Conservation (phyloP, 2,113 vertebrate genomes). For the Hipposideros armiger region DNA sequence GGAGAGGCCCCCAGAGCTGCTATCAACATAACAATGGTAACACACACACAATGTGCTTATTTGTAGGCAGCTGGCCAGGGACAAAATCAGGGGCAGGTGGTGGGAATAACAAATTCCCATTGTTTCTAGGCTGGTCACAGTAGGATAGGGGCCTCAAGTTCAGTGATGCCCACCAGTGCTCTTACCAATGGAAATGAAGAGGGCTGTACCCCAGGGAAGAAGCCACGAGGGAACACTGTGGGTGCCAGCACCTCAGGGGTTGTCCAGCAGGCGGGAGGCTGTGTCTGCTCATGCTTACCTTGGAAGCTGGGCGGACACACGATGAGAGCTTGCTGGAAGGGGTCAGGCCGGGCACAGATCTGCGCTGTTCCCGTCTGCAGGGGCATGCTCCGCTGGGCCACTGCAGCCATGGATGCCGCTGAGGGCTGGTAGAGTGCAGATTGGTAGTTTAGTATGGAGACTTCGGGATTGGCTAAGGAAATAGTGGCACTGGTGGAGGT, state of each 20-base stretch:
- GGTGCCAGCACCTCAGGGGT: neutral
- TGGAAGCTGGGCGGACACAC: slow-evolving; percentile 99
- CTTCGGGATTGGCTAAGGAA: slow-evolving; percentile 97
- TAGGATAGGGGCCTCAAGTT: neutral
- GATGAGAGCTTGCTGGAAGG: slow-evolving; percentile 99
- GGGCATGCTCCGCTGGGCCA: slow-evolving; percentile 98
- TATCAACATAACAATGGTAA: slow-evolving; percentile 10
- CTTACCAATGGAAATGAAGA: neutral
- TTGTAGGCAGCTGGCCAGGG: neutral
- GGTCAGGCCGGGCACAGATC: slow-evolving; percentile 97
- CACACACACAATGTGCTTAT: neutral
- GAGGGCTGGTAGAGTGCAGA: slow-evolving; percentile 99
- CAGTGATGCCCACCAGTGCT: neutral
- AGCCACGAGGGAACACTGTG: accelerated
- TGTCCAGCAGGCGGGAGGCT: accelerated
- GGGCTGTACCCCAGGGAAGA: neutral
- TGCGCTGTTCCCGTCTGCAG: slow-evolving; percentile 95
- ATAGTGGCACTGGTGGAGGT: slow-evolving; percentile 98
- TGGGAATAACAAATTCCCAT: neutral
- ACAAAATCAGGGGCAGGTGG: slow-evolving; percentile 10
- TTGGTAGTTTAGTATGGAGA: slow-evolving; percentile 99
- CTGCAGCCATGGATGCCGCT: slow-evolving; percentile 98
- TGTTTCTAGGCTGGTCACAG: neutral
- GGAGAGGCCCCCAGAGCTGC: neutral
- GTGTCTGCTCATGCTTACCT: slow-evolving; percentile 88